phyloP scores from a whole-genome alignment of 2,888 invertebrate genomes.

The Caenorhabditis auriculariae region DNA sequence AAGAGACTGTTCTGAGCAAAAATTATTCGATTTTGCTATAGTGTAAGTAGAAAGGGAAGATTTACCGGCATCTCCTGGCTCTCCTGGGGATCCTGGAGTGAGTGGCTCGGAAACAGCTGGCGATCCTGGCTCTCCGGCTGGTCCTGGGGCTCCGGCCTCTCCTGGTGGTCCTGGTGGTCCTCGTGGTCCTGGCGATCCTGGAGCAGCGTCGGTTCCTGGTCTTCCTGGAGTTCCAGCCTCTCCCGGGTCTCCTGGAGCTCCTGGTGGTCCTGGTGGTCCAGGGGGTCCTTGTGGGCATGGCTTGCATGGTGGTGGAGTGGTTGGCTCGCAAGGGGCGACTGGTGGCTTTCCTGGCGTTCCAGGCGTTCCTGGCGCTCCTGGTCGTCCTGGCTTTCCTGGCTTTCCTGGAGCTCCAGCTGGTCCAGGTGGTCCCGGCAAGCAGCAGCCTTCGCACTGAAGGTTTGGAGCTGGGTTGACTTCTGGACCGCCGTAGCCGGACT shows the following conservation, averaged over 20 bases:
- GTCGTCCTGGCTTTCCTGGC: constrained; percentile 54
- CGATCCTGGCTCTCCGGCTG: constrained; percentile 52
- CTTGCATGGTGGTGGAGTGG: constrained; percentile 60
- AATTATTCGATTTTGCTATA: neutral
- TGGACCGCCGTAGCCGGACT: constrained; percentile 59
- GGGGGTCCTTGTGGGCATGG: constrained; percentile 59
- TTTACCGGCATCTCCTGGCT: constrained; percentile 42
- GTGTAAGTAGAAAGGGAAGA: neutral
- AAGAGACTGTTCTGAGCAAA: neutral
- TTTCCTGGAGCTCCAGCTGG: constrained; percentile 58
- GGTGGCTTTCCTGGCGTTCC: constrained; percentile 57
- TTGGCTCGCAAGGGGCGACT: constrained; percentile 59
- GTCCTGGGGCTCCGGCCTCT: constrained; percentile 52
- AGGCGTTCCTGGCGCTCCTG: constrained; percentile 48
- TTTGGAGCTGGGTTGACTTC: constrained; percentile 50
- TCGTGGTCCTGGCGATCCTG: constrained; percentile 49
- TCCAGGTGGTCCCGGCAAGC: constrained; percentile 58
- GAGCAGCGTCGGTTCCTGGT: constrained; percentile 48
- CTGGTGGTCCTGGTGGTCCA: constrained; percentile 44
- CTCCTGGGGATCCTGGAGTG: constrained; percentile 51
- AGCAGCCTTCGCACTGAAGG: constrained; percentile 52
- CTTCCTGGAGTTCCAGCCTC: constrained; percentile 52
- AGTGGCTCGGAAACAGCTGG: constrained; percentile 48
- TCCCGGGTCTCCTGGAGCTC: constrained; percentile 50
- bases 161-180: constrained; percentile 50